These are phyloP conservation scores for Drosophila punjabiensis DNA, from an alignment of 1,140 invertebrate species.

Conservation along the genomic window DNA sequence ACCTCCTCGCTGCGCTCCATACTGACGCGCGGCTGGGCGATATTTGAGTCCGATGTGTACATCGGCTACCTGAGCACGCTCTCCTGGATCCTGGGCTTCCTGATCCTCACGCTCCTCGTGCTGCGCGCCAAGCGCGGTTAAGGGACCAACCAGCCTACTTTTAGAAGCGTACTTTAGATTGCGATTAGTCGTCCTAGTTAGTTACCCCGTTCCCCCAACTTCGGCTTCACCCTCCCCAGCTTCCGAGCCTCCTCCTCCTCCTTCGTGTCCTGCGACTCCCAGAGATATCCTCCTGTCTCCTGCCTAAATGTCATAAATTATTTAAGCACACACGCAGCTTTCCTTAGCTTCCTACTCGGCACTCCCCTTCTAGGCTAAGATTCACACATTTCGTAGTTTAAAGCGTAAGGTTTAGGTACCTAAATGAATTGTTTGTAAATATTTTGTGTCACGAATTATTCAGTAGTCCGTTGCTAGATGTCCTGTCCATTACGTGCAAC, in stretches of 20 bases:
- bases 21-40: slow-evolving; percentile 95
- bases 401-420: slow-evolving; percentile 77
- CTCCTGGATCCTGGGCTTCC: slow-evolving; percentile 95
- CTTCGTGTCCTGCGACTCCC: background rate
- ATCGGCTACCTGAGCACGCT: slow-evolving; percentile 94
- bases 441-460: slow-evolving; percentile 56
- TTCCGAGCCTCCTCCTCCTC: background rate
- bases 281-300: slow-evolving; percentile 3
- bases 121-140: slow-evolving; percentile 92
- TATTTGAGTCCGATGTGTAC: slow-evolving; percentile 93
- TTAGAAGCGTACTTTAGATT: slow-evolving; percentile 55
- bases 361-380: slow-evolving; percentile 61
- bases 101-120: slow-evolving; percentile 92
- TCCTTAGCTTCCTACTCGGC: slow-evolving; percentile 42
- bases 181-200: slow-evolving; percentile 63
- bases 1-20: slow-evolving; percentile 95
- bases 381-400: slow-evolving; percentile 72
- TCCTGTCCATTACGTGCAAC: slow-evolving; percentile 52
- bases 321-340: slow-evolving; percentile 71
- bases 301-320: slow-evolving; percentile 77
- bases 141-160: slow-evolving; percentile 40
- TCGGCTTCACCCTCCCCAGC: slow-evolving; percentile 25
- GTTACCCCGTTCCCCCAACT: slow-evolving; percentile 27
- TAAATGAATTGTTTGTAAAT: slow-evolving; percentile 80
- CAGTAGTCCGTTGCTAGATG: slow-evolving; percentile 39